Percentiles rank a stretch among this genome's conserved stretches.
Evolutionary conservation across 2,113 vertebrate species (phyloP).

Genomic region (Camelus dromedarius): DNA sequence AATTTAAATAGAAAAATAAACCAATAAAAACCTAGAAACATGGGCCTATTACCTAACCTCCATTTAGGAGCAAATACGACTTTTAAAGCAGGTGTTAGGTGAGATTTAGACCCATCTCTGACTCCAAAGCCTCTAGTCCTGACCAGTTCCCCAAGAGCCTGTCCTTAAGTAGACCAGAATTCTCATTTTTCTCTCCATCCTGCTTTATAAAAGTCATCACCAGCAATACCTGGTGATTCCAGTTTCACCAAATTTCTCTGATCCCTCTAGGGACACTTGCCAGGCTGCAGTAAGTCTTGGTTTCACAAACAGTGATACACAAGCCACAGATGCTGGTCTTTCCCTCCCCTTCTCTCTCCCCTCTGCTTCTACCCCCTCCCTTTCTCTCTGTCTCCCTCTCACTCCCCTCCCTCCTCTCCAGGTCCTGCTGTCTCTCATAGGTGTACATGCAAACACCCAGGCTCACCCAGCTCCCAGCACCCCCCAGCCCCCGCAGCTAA

Average conservation of each 20-base stretch:
- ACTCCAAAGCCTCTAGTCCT: neutral
- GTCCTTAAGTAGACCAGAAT: neutral
- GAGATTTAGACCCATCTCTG: too few relatives aligned
- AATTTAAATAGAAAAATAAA: neutral
- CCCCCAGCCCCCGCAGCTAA: too few relatives aligned
- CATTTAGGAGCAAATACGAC: neutral
- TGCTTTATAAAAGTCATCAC: neutral
- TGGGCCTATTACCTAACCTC: neutral
- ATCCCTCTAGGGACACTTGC: neutral
- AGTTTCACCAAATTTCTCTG: neutral
- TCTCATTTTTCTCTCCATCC: neutral
- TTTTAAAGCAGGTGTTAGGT: neutral
- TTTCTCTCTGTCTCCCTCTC: neutral
- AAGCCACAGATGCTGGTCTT: neutral
- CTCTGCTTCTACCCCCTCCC: too few relatives aligned
- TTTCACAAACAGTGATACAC: neutral
- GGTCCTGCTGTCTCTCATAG: too few relatives aligned
- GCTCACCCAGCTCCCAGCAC: too few relatives aligned
- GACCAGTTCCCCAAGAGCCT: neutral
- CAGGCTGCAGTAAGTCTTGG: neutral
- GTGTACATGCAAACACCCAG: rapidly evolving
- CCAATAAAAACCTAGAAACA: neutral
- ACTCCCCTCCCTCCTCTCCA: neutral
- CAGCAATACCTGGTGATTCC: neutral
- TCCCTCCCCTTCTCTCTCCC: neutral